A percentile compares a stretch with the other conserved stretches of the same genome.
Evolutionary conservation across 2,888 invertebrate species (phyloP).

Genomic region (Reticulitermes lucifugus): DNA sequence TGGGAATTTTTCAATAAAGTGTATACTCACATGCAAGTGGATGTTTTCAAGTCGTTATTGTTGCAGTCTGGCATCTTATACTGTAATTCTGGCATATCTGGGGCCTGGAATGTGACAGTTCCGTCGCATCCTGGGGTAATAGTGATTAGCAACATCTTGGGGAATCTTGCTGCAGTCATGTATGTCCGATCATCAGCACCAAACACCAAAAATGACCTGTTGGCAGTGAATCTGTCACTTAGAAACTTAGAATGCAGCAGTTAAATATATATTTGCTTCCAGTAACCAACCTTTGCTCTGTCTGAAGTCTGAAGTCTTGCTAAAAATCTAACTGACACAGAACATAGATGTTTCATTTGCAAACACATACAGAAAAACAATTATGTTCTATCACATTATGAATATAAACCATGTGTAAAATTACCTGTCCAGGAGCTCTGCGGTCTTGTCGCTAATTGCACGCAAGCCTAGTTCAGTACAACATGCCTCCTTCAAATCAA

Average conservation of each 20-base stretch:
- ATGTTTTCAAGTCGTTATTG: not conserved
- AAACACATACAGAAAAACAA: too few species aligned
- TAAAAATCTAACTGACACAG: too few species aligned
- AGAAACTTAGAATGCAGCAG: not conserved
- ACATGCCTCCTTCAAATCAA: conserved; percentile 21
- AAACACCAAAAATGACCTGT: conserved; percentile 24
- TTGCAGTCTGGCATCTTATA: conserved; percentile 31
- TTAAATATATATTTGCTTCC: not conserved
- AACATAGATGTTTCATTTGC: too few species aligned
- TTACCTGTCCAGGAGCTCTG: conserved; percentile 30
- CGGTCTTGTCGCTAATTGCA: not conserved
- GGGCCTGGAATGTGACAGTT: conserved; percentile 34
- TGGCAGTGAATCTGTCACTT: not conserved
- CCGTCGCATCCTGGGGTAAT: conserved; percentile 11
- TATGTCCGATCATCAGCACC: conserved; percentile 9
- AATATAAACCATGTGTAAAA: too few species aligned
- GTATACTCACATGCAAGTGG: conserved; percentile 36
- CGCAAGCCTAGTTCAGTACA: conserved; percentile 34
- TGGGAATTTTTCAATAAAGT: too few species aligned
- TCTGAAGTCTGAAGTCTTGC: too few species aligned
- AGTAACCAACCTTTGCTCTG: not conserved
- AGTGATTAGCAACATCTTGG: conserved; percentile 22
- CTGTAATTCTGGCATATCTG: conserved; percentile 28
- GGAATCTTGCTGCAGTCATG: conserved; percentile 37
- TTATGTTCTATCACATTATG: too few species aligned